Conservation (phyloP, 2,888 invertebrate species). For the Xanthia icteritia region DNA sequence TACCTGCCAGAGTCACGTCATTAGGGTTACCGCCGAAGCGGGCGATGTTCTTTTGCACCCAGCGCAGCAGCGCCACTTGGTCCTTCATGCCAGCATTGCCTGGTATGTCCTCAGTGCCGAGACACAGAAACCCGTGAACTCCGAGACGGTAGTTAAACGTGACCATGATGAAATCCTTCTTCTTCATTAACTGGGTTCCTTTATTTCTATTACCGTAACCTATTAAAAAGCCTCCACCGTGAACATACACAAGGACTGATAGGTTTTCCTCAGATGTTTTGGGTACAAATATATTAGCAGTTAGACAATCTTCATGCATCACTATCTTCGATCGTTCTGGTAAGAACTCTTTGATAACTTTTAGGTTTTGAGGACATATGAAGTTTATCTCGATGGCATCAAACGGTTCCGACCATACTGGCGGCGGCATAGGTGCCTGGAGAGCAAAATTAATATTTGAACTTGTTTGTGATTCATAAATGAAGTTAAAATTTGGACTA, state of each 20-base stretch:
- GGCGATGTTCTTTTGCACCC: conserved; percentile 77
- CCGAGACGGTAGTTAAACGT: conserved; percentile 76
- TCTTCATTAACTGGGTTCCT: conserved; percentile 62
- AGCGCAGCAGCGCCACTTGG: conserved; percentile 74
- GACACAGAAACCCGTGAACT: conserved; percentile 73
- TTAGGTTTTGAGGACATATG: conserved; percentile 69
- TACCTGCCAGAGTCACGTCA: conserved; percentile 76
- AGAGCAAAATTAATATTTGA: conserved; percentile 34
- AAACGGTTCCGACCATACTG: conserved; percentile 67
- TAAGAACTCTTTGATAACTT: not conserved
- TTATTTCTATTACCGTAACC: conserved; percentile 64
- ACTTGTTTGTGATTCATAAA: not conserved
- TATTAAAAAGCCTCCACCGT: conserved; percentile 72
- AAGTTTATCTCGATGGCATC: conserved; percentile 70
- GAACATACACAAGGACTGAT: conserved; percentile 72
- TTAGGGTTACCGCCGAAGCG: conserved; percentile 77
- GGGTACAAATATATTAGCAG: conserved; percentile 80
- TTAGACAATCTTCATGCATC: conserved; percentile 78
- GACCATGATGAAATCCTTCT: conserved; percentile 69
- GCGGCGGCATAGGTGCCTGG: conserved; percentile 73
- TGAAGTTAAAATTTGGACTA: not conserved
- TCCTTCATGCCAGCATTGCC: conserved; percentile 81
- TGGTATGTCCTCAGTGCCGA: conserved; percentile 74
- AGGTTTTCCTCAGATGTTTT: conserved; percentile 71
- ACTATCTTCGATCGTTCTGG: conserved; percentile 13